Percentiles rank a stretch among this genome's conserved stretches.
phyloP scores from a whole-genome alignment of 2,113 vertebrate species.

The Callipepla squamata region DNA sequence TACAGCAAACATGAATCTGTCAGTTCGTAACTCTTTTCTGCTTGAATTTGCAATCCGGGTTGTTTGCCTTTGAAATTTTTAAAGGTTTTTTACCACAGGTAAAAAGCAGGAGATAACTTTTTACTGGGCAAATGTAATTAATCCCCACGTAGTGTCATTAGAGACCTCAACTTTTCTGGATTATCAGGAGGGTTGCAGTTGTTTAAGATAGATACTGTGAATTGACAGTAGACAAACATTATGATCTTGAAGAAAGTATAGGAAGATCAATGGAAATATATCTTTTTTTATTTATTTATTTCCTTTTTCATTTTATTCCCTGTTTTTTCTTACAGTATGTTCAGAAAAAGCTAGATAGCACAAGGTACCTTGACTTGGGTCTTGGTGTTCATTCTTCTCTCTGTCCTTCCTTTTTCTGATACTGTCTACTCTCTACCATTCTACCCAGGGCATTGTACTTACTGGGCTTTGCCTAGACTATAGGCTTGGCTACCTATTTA shows the following conservation, averaged over 20 bases:
- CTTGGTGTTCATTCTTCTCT: neutral
- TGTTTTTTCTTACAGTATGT: neutral
- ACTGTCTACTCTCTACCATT: neutral
- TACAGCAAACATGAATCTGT: neutral
- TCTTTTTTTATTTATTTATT: neutral
- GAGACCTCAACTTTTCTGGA: neutral
- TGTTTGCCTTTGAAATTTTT: neutral
- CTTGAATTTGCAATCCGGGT: neutral
- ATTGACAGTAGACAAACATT: neutral
- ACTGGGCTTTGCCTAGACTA: neutral
- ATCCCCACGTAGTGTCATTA: neutral
- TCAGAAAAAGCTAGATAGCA: neutral
- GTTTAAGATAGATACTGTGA: neutral
- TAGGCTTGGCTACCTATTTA: neutral
- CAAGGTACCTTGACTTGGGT: neutral
- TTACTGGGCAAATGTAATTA: neutral
- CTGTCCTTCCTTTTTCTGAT: neutral
- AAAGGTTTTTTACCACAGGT: neutral
- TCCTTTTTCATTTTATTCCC: neutral
- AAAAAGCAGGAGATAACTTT: neutral
- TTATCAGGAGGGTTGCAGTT: neutral
- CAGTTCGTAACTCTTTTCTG: neutral
- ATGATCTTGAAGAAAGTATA: neutral
- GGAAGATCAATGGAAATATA: neutral
- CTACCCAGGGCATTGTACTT: neutral